Percentiles rank a stretch among this genome's conserved stretches.
Conservation (phyloP, 2,113 vertebrate species). For the Rhea americana region DNA sequence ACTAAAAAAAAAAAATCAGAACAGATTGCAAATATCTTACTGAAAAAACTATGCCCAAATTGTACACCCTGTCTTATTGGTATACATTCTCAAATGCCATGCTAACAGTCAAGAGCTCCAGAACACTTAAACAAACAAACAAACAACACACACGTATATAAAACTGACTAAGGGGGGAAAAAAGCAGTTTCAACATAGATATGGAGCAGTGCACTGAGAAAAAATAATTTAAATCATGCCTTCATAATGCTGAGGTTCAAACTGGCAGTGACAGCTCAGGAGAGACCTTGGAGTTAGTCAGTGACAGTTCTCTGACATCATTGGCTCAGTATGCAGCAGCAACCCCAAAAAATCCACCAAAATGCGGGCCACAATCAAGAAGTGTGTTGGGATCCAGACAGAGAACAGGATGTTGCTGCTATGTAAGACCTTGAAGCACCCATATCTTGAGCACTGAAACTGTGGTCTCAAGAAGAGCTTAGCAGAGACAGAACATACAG, state of each 20-base stretch:
- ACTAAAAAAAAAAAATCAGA: background rate
- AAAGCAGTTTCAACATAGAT: background rate
- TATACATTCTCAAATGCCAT: background rate
- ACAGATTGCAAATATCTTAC: background rate
- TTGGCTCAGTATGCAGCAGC: background rate
- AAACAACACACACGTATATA: no score
- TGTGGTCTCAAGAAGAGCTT: background rate
- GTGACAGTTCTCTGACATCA: background rate
- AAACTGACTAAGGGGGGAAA: background rate
- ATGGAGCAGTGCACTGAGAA: background rate
- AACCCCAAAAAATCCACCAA: background rate
- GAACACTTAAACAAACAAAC: background rate
- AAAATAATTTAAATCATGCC: background rate
- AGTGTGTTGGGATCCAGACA: background rate
- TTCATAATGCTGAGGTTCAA: background rate
- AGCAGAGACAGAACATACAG: background rate
- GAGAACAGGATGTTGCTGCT: background rate
- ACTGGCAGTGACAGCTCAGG: background rate
- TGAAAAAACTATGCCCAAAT: background rate
- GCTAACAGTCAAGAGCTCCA: background rate
- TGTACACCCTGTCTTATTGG: accelerated
- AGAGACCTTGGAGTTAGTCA: background rate
- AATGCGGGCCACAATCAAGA: background rate
- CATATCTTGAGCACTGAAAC: background rate
- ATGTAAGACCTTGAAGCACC: background rate